Evolutionary conservation across 1,140 invertebrate species (phyloP), one percentile per base, ranked within the genome.

Genomic region (Dryas iulia): DNA sequence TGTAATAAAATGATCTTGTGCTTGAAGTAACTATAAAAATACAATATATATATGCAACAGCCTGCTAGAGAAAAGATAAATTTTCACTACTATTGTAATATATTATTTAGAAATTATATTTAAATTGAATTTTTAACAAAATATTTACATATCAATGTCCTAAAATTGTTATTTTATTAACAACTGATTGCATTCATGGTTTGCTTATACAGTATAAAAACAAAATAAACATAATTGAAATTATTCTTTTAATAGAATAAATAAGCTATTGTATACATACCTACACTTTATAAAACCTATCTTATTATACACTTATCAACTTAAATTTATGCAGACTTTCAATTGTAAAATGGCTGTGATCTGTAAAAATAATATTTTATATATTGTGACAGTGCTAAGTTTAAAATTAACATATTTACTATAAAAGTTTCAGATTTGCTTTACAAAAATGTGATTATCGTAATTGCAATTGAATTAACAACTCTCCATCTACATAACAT

Each of bases 1-100:
- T 14, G 12, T 62, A 47, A 47, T 47, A 47, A 25, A 52, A 53
- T 62, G 30, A 35, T 57, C 28, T 64, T 64, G 53, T 64, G 47
- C 61, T 64, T 56, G 28, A 31, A 54, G 52, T 63, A 54, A 23
- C 53, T 53, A 54, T 47, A 26, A 24, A 12, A 54, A 31, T n/a
- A n/a, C n/a, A n/a, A n/a, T n/a, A n/a, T 21, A 21, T 47, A 21
- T 47, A 18, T 47, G 39, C 18, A 47, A 47, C 39, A 47, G 39
- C 18, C 14, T 18, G 21, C 39, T 47, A 47, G 8, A 47, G 39
- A 35, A 35, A n/a, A 14, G 6, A 35, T 35, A 35, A 35, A 35
- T 11, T 11, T 33, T 33, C 31, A 33, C 31, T 14, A 35, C 12
- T 18, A 18, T 14, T 35, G 33, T 1, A 14, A n/a, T 4, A 35